Conservation (phyloP, 2,888 invertebrate species). For the Caenorhabditis angaria region DNA sequence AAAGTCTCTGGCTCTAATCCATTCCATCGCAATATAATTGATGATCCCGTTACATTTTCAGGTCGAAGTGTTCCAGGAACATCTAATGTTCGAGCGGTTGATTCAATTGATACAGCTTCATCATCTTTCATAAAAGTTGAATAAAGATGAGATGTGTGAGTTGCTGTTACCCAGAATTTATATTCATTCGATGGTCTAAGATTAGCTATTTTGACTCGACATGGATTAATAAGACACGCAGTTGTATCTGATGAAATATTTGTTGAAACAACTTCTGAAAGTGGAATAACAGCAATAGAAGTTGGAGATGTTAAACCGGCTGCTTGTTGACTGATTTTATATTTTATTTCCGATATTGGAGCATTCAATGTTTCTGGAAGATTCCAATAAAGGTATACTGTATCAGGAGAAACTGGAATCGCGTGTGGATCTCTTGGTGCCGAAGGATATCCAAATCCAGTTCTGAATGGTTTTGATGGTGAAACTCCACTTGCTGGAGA, state of each 20-base stretch:
- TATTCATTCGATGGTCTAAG: slow-evolving; percentile 68
- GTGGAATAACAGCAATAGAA: slow-evolving; percentile 62
- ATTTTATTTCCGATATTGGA: slow-evolving; percentile 67
- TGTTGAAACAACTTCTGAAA: slow-evolving; percentile 38
- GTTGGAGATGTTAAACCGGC: slow-evolving; percentile 58
- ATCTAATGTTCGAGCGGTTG: slow-evolving; percentile 62
- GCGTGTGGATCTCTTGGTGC: slow-evolving; percentile 56
- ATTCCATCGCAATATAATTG: slow-evolving; percentile 64
- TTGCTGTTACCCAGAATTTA: slow-evolving; percentile 70
- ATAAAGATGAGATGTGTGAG: slow-evolving; percentile 66
- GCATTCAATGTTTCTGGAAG: slow-evolving; percentile 68
- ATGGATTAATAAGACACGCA: slow-evolving; percentile 63
- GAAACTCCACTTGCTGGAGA: slow-evolving; percentile 61
- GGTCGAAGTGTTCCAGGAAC: slow-evolving; percentile 68
- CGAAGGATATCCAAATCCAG: slow-evolving; percentile 63
- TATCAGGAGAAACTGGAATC: slow-evolving; percentile 67
- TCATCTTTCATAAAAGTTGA: slow-evolving; percentile 63
- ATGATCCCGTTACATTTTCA: slow-evolving; percentile 68
- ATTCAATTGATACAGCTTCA: slow-evolving; percentile 66
- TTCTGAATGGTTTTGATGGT: slow-evolving; percentile 56
- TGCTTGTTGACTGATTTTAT: slow-evolving; percentile 58
- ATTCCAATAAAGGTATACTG: slow-evolving; percentile 67
- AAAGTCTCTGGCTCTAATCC: slow-evolving; percentile 63
- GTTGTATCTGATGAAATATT: slow-evolving; percentile 59
- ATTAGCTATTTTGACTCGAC: slow-evolving; percentile 68